A percentile compares a stretch with the other conserved stretches of the same genome.
Evolutionary conservation across 2,797 vertebrate genomes (phyloP).

Genomic region (Pseudotriccus pelzelni): DNA sequence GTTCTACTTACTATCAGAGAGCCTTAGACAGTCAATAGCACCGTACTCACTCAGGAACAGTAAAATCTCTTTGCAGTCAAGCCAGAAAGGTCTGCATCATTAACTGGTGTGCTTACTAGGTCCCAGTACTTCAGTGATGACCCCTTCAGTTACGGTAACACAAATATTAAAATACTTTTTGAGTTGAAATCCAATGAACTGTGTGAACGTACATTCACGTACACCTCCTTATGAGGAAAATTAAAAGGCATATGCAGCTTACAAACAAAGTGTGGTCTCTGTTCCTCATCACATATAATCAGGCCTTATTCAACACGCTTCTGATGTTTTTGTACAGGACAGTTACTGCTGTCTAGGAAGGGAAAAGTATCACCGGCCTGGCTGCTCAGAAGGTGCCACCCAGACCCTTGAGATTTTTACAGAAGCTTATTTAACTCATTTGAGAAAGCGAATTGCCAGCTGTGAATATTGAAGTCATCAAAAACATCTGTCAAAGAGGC

Average conservation of each 20-base stretch:
- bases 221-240: neutral
- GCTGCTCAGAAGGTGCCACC: neutral
- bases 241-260: neutral
- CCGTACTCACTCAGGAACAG: neutral
- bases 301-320: neutral
- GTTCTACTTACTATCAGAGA: slow-evolving; percentile 62
- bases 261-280: neutral
- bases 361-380: neutral
- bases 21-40: neutral
- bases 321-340: accelerated
- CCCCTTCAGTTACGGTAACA: slow-evolving; percentile 47
- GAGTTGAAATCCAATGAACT: slow-evolving; percentile 18
- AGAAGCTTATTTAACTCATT: neutral
- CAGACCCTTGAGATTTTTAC: neutral
- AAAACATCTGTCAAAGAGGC: neutral
- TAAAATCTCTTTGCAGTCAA: neutral
- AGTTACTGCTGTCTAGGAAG: neutral
- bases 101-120: slow-evolving; percentile 45
- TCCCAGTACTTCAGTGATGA: slow-evolving; percentile 21
- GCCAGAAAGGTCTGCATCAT: slow-evolving; percentile 59
- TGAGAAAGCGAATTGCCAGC: neutral
- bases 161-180: slow-evolving; percentile 50
- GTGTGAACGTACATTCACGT: neutral
- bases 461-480: neutral
- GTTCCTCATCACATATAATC: neutral